Evolutionary conservation across 2,797 vertebrate species (phyloP), one percentile per base, ranked within the genome.

Genomic region (Otus scops): DNA sequence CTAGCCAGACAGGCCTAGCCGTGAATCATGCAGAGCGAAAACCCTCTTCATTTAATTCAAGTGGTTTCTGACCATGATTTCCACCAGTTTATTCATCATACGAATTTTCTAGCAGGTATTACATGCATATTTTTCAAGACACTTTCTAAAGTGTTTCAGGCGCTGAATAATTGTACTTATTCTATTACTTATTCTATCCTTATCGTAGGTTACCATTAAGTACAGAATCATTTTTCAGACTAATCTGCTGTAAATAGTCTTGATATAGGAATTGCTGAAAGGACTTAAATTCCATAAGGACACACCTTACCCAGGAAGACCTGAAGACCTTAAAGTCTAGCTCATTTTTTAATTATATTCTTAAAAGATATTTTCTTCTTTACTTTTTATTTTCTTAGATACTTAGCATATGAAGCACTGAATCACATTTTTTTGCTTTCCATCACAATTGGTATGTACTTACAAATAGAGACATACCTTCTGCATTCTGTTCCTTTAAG

Each of bases 41-140:
- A 20, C 6, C 10, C 8, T n/a, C 21, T 22, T 32, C 13, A 39
- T 15, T 78, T 51, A 68, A 56, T 68, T 79, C 11, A 64, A 10
- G 20, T 30, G 6, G 6, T 8, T 51, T 75, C 34, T 71, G 43
- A 85, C 14, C n/a, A 56, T 34, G 3, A 75, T 51, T 79, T 74
- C n/a, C 6, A 77, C 16, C 38, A 68, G 10, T 64, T 91, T 22
- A 59, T 71, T 82, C 19, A 51, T 36, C 57, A 23, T 15, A 28
- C 21, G 4, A 54, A 6, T 69, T 88, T 85, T 65, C 57, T 28
- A 61, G 30, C 18, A 90, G 36, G 9, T 41, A 48, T 4, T 34
- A 36, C 0, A 0, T 17, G 19, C 5, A 22, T 43, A 30, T 74
- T 74, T 45, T 24, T 47, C 13, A 77, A 92, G 36, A 45, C 23